These are phyloP conservation scores for Irena cyanogastra DNA, from an alignment of 2,113 vertebrate species.

Conservation along the genomic window DNA sequence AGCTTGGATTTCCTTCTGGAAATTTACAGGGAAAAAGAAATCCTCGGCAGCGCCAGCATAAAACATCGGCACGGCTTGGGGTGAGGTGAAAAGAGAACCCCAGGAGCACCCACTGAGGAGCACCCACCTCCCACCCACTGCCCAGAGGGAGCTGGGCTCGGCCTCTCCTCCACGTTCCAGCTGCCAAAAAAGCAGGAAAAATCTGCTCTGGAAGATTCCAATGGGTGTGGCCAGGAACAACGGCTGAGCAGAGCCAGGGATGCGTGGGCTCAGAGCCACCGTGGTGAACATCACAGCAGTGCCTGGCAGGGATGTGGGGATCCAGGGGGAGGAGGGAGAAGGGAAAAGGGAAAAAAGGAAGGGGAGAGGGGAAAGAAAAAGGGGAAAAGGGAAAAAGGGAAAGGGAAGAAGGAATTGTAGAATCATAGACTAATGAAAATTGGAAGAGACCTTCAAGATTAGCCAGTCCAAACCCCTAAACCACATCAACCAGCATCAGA, in stretches of 20 bases:
- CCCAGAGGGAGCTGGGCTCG: not conserved
- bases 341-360: not conserved
- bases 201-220: not conserved
- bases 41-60: not conserved
- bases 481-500: not conserved
- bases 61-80: fast-evolving
- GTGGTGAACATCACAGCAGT: not conserved
- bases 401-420: not conserved
- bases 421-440: not conserved
- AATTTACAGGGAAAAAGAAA: not conserved
- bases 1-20: not conserved
- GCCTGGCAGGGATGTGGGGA: not conserved
- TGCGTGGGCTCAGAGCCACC: not conserved
- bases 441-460: not conserved
- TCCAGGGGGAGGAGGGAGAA: not conserved
- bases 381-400: not conserved
- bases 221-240: fast-evolving
- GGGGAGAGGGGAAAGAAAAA: too few relatives aligned
- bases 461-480: not conserved
- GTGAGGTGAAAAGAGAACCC: not conserved
- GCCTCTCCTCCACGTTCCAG: not conserved
- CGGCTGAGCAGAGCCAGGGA: fast-evolving
- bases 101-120: not conserved
- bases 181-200: not conserved
- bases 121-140: not conserved